phyloP scores from a whole-genome alignment of 37 sponge, comb jelly and placozoan genomes.

The Halisarca cf. caerulea region DNA sequence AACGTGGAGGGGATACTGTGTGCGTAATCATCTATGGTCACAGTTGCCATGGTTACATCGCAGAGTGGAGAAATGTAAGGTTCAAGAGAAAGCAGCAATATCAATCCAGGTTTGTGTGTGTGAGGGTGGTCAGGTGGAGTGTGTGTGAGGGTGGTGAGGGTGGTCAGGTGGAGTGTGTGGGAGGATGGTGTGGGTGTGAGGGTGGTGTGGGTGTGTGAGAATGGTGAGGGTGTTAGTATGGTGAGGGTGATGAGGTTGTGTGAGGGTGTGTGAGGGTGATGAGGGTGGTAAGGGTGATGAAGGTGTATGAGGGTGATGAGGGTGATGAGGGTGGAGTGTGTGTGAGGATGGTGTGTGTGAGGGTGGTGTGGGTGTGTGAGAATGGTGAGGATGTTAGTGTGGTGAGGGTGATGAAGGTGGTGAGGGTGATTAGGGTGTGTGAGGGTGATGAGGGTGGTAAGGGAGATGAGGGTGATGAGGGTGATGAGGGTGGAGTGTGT shows the following conservation, averaged over 20 bases:
- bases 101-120: constrained; percentile 26
- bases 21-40: not conserved
- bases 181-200: not conserved
- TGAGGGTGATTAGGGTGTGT: not conserved
- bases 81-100: constrained; percentile 19
- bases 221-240: not conserved
- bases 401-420: not conserved
- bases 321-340: constrained; percentile 21
- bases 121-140: not conserved
- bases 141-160: not conserved
- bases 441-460: not conserved
- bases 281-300: not conserved
- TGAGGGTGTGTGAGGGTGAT: not conserved
- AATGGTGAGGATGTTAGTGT: not conserved
- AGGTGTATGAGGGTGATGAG: not conserved
- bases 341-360: constrained; percentile 11
- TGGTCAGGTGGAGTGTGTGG: not conserved
- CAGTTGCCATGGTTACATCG: constrained; percentile 12
- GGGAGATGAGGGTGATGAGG: no score
- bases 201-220: not conserved
- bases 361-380: not conserved
- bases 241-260: not conserved
- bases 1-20: constrained; percentile 34
- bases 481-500: not conserved
- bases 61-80: not conserved